A percentile compares a stretch with the other conserved stretches of the same genome.
Evolutionary conservation across 2,888 invertebrate species (phyloP).

Genomic region (Xanthia togata): DNA sequence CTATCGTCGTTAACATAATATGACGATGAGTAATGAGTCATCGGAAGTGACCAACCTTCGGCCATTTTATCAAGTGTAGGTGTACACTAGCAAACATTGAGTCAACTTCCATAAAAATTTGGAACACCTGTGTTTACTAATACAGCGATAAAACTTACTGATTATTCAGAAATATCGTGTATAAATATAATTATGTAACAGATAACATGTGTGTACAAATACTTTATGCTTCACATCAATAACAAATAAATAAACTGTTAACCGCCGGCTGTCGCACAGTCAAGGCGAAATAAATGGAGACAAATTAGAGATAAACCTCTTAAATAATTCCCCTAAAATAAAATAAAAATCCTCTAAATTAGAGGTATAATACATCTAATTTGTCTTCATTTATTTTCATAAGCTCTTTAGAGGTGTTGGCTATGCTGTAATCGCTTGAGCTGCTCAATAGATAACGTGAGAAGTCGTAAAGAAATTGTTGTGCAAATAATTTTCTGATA

Average conservation of each 20-base stretch:
- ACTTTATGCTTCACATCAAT: background rate
- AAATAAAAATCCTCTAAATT: too few species aligned
- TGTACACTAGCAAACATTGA: conserved; percentile 1
- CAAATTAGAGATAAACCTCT: background rate
- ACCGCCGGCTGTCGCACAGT: background rate
- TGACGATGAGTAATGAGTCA: conserved; percentile 20
- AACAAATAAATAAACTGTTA: conserved; percentile 2
- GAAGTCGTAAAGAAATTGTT: background rate
- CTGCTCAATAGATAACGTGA: background rate
- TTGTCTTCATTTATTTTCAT: conserved; percentile 2
- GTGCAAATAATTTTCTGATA: background rate
- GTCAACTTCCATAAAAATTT: conserved; percentile 16
- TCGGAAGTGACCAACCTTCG: conserved; percentile 15
- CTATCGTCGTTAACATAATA: background rate
- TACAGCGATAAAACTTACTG: conserved; percentile 43
- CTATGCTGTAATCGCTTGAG: background rate
- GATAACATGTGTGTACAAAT: conserved; percentile 18
- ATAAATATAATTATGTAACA: too few species aligned
- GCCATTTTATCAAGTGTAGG: conserved; percentile 13
- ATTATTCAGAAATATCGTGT: conserved; percentile 35
- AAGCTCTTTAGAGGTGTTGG: background rate
- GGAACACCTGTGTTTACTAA: conserved; percentile 66
- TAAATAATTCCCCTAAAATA: too few species aligned
- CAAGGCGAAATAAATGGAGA: background rate
- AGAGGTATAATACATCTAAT: background rate